phyloP scores from a whole-genome alignment of 1,140 invertebrate genomes.

The Penaeus chinensis region DNA sequence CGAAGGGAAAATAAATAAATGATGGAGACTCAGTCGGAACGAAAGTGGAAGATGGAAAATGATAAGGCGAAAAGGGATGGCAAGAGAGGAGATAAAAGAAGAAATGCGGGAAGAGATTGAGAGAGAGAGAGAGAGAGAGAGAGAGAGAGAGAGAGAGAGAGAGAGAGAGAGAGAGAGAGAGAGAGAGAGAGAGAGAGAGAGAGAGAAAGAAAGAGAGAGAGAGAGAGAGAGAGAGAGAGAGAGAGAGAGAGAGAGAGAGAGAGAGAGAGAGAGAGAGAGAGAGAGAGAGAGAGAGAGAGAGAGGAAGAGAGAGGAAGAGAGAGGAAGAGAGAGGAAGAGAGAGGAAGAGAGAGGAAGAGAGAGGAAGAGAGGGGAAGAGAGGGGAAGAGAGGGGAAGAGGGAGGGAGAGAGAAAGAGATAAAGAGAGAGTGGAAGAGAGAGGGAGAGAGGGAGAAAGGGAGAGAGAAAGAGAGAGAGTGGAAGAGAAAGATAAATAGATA shows the following conservation, averaged over 20 bases:
- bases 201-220: slow-evolving; percentile 33
- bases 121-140: not conserved
- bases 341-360: not conserved
- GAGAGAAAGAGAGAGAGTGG: not conserved
- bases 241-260: not conserved
- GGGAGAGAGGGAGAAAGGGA: not conserved
- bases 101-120: slow-evolving; percentile 32
- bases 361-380: not conserved
- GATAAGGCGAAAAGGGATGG: no score
- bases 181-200: slow-evolving; percentile 45
- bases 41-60: no score
- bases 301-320: not conserved
- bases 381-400: not conserved
- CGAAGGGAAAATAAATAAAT: not conserved
- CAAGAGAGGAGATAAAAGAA: slow-evolving; percentile 34
- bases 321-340: not conserved
- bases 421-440: no score
- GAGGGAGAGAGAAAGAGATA: not conserved
- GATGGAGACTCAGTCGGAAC: no score
- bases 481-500: not conserved
- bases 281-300: not conserved
- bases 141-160: not conserved
- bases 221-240: slow-evolving; percentile 9
- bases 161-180: not conserved
- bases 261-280: not conserved